Evolutionary conservation across 92 coral and sea anemone species (phyloP).

Genomic region (Ricordea florida): DNA sequence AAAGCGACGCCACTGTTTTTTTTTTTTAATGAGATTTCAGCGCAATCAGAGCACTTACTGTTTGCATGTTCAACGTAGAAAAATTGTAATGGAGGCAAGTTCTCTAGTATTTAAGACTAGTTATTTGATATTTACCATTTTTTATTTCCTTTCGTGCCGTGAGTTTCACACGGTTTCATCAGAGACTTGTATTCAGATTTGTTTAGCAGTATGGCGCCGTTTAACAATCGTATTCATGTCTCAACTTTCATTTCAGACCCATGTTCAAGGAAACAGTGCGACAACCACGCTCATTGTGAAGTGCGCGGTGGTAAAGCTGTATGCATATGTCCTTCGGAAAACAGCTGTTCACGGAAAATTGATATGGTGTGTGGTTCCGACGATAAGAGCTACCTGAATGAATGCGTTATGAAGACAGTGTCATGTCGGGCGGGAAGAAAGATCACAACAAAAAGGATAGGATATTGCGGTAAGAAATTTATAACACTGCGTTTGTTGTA

Average conservation of each 20-base stretch:
- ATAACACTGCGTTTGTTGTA: not conserved
- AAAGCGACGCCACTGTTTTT: no score
- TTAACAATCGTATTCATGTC: not conserved
- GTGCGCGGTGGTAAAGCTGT: slow-evolving; percentile 40
- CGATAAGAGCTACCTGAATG: slow-evolving; percentile 81
- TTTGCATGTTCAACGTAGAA: no score
- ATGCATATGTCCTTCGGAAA: slow-evolving; percentile 79
- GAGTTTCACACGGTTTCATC: no score
- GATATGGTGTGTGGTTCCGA: slow-evolving; percentile 90
- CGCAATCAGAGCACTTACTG: no score
- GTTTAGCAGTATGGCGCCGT: no score
- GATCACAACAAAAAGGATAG: slow-evolving; percentile 53
- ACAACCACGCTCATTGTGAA: slow-evolving; percentile 65
- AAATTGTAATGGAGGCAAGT: no score
- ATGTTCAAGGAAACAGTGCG: slow-evolving; percentile 69
- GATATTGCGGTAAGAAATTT: slow-evolving; percentile 92
- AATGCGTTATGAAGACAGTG: slow-evolving; percentile 81
- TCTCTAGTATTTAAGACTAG: no score
- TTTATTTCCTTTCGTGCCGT: no score
- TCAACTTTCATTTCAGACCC: slow-evolving; percentile 36
- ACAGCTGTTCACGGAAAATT: slow-evolving; percentile 70
- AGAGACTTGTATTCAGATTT: no score
- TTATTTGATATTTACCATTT: no score
- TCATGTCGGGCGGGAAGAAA: slow-evolving; percentile 71
- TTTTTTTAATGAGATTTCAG: no score